phyloP scores from a whole-genome alignment of 2,888 invertebrate genomes.

The Protonemura montana region DNA sequence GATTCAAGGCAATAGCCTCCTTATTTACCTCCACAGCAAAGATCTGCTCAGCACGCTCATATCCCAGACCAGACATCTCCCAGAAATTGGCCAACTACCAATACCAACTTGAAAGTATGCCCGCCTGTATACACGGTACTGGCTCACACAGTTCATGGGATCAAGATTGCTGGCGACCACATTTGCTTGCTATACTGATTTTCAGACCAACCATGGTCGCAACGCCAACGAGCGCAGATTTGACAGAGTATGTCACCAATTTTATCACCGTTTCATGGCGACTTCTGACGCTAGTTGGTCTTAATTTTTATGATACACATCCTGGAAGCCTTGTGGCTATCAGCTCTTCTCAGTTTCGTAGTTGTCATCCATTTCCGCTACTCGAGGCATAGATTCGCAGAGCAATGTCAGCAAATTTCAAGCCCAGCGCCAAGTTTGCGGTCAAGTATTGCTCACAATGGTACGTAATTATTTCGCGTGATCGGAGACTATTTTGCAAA shows the following conservation, averaged over 20 bases:
- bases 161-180: neutral
- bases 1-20: conserved; percentile 24
- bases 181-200: neutral
- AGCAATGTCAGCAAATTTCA: neutral
- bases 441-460: neutral
- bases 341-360: neutral
- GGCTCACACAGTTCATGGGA: neutral
- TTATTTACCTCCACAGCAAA: conserved; percentile 12
- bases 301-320: conserved; percentile 12
- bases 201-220: neutral
- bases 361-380: conserved; percentile 1
- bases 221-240: neutral
- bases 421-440: neutral
- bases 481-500: neutral
- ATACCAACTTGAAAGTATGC: conserved; percentile 24
- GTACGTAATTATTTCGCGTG: neutral
- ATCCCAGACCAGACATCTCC: conserved; percentile 2
- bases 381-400: neutral
- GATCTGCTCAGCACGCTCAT: conserved; percentile 1
- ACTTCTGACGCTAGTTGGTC: neutral
- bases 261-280: neutral
- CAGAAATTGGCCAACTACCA: conserved; percentile 18
- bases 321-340: neutral
- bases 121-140: neutral
- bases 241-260: neutral